Conservation (phyloP, 2,888 invertebrate genomes). For the Pachydiplax longipennis region DNA sequence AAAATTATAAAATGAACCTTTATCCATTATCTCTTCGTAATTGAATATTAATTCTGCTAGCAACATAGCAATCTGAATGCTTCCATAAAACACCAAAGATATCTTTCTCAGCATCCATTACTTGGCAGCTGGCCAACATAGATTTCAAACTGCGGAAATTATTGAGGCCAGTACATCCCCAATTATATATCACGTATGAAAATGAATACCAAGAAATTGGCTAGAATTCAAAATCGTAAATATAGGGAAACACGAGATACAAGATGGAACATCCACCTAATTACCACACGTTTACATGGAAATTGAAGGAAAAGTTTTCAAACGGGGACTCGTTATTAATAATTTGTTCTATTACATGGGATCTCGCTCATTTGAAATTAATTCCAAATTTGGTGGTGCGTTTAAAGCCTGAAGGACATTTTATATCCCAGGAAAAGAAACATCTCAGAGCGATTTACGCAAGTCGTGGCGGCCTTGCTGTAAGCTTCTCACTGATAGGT, state of each 20-base stretch:
- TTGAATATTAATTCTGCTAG: neutral
- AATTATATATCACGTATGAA: neutral
- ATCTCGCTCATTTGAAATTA: neutral
- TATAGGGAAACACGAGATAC: neutral
- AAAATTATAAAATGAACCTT: neutral
- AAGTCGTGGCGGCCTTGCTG: neutral
- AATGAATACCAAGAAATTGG: neutral
- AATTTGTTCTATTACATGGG: neutral
- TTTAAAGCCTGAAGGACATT: constrained; percentile 1
- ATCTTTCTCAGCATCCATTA: neutral
- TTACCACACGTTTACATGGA: neutral
- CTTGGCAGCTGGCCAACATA: neutral
- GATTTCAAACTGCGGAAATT: neutral
- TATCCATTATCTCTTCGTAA: neutral
- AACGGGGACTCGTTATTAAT: neutral
- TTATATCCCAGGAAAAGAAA: neutral
- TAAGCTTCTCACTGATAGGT: neutral
- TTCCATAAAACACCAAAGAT: neutral
- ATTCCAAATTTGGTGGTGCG: neutral
- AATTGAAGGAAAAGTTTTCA: neutral
- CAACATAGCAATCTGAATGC: neutral
- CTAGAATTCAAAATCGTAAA: neutral
- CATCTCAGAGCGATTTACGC: neutral
- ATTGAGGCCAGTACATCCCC: neutral
- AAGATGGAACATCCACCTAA: neutral